Conservation (phyloP, 1,140 invertebrate species). For the Leptopilina boulardi region DNA sequence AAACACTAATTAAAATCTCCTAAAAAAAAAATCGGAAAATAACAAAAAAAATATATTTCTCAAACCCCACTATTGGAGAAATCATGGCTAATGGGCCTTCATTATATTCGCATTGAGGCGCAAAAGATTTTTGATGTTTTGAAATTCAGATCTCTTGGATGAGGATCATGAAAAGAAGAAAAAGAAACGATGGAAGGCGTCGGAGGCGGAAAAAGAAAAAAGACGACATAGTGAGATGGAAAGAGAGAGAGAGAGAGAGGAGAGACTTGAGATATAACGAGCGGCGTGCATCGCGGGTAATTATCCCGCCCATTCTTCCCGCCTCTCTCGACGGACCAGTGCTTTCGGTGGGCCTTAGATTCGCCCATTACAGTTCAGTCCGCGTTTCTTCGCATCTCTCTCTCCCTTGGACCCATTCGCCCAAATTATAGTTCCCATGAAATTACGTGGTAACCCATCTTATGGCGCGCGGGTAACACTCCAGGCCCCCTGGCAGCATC, state of each 20-base stretch:
- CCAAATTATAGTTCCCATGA: constrained; percentile 73
- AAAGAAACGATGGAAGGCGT: constrained; percentile 38
- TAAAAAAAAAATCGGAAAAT: not conserved
- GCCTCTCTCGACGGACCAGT: constrained; percentile 64
- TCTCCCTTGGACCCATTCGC: constrained; percentile 54
- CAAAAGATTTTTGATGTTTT: constrained; percentile 19
- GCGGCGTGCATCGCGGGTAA: constrained; percentile 72
- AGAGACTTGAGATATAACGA: constrained; percentile 70
- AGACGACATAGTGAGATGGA: constrained; percentile 45
- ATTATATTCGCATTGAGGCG: not conserved
- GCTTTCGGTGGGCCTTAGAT: constrained; percentile 59
- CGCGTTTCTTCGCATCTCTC: constrained; percentile 55
- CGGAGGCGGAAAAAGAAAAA: constrained; percentile 52
- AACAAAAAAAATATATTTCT: not conserved
- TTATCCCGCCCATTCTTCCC: constrained; percentile 76
- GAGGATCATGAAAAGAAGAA: not conserved
- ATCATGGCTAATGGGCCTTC: not conserved
- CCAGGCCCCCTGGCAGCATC: constrained; percentile 52
- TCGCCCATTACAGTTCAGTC: constrained; percentile 63
- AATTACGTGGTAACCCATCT: constrained; percentile 69
- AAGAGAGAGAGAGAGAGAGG: constrained; percentile 56
- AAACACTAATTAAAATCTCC: too few species aligned
- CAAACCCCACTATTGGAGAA: too few species aligned
- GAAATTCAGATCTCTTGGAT: constrained; percentile 9
- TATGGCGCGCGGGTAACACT: constrained; percentile 56